Percentiles rank a stretch among this genome's conserved stretches.
phyloP scores from a whole-genome alignment of 2,888 invertebrate genomes.

The Xylophagus ater region DNA sequence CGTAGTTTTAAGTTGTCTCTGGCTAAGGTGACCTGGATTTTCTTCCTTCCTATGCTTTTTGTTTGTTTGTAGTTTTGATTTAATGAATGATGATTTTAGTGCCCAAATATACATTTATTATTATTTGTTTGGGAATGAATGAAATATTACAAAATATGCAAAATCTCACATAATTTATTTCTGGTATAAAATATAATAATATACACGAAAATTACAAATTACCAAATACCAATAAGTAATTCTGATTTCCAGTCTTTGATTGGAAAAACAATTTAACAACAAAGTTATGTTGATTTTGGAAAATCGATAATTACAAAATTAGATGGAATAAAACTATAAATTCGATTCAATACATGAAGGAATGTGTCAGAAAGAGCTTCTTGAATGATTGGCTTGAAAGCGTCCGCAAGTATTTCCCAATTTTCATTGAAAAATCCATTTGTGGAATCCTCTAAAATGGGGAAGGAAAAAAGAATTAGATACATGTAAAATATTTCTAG shows the following conservation, averaged over 20 bases:
- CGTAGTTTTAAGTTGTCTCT: too few relatives aligned
- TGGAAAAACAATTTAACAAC: too few relatives aligned
- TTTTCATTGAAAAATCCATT: conserved; percentile 63
- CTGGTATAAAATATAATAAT: not conserved
- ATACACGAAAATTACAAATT: not conserved
- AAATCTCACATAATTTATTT: not conserved
- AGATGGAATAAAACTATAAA: conserved; percentile 60
- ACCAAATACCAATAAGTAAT: not conserved
- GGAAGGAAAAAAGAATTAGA: too few relatives aligned
- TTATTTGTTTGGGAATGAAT: too few relatives aligned
- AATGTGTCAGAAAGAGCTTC: conserved; percentile 61
- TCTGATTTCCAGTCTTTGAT: not conserved
- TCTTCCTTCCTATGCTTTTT: too few relatives aligned
- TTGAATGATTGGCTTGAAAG: conserved; percentile 54
- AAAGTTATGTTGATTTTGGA: conserved; percentile 33
- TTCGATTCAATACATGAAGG: conserved; percentile 50
- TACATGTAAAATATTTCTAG: too few relatives aligned
- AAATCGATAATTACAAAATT: conserved; percentile 57
- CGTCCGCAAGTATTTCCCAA: conserved; percentile 61
- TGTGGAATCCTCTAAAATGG: conserved; percentile 56
- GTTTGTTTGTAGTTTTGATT: too few relatives aligned
- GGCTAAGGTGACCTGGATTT: too few relatives aligned
- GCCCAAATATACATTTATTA: too few relatives aligned
- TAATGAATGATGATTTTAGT: too few relatives aligned
- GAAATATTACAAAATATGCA: too few relatives aligned